Conservation (phyloP, 1,140 invertebrate genomes). For the Panonychus citri region DNA sequence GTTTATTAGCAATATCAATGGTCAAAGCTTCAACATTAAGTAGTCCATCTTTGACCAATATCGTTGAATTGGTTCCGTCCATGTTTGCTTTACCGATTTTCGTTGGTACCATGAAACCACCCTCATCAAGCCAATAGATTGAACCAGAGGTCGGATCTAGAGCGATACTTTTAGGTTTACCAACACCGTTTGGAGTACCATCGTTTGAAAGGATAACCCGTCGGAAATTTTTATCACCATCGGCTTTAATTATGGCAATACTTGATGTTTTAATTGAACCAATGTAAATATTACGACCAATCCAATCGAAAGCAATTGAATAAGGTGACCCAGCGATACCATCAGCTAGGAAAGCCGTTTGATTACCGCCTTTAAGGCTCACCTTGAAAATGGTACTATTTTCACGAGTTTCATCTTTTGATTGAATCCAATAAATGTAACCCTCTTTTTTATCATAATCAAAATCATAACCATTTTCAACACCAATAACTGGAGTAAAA, state of each 20-base stretch:
- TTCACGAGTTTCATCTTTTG: slow-evolving; percentile 26
- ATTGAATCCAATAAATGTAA: slow-evolving; percentile 60
- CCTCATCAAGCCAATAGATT: slow-evolving; percentile 88
- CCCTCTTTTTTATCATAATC: slow-evolving; percentile 71
- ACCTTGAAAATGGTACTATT: slow-evolving; percentile 24
- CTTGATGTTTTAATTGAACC: slow-evolving; percentile 74
- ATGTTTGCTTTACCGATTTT: slow-evolving; percentile 83
- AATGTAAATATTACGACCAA: slow-evolving; percentile 79
- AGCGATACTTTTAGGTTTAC: slow-evolving; percentile 59
- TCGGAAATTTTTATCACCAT: slow-evolving; percentile 48
- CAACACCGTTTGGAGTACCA: slow-evolving; percentile 59
- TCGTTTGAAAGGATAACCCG: slow-evolving; percentile 71
- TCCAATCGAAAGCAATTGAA: slow-evolving; percentile 81
- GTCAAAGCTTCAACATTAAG: slow-evolving; percentile 54
- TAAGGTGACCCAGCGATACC: slow-evolving; percentile 74
- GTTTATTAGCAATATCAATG: slow-evolving; percentile 56
- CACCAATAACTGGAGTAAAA: slow-evolving; percentile 65
- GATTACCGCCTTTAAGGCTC: slow-evolving; percentile 61
- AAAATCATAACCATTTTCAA: slow-evolving; percentile 62
- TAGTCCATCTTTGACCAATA: slow-evolving; percentile 34
- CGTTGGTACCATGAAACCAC: slow-evolving; percentile 59
- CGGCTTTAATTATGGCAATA: slow-evolving; percentile 69
- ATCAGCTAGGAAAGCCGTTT: slow-evolving; percentile 46
- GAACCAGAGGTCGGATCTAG: slow-evolving; percentile 74
- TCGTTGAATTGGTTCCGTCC: slow-evolving; percentile 52